These are phyloP conservation scores for Paralvinella palmiformis DNA, from an alignment of 1,140 invertebrate genomes.

Conservation along the genomic window DNA sequence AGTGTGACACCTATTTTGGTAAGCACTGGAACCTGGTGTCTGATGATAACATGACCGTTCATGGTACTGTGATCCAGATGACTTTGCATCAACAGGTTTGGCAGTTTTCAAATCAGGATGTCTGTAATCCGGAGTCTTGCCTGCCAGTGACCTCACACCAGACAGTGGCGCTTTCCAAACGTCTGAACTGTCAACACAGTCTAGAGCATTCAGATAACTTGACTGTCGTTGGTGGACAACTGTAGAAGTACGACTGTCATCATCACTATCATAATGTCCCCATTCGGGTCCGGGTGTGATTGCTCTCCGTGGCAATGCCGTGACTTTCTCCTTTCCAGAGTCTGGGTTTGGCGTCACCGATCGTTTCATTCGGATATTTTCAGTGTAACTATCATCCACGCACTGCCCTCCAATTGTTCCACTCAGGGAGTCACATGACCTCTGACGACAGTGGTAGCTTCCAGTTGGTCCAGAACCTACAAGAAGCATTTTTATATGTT, in stretches of 20 bases:
- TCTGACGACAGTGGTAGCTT: background rate
- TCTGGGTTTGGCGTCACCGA: slow-evolving; percentile 72
- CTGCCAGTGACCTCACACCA: too few species aligned
- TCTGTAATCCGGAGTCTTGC: background rate
- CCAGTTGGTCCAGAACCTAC: background rate
- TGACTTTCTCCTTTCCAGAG: slow-evolving; percentile 46
- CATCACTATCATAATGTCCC: slow-evolving; percentile 30
- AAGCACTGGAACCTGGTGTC: background rate
- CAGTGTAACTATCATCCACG: background rate
- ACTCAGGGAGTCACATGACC: background rate
- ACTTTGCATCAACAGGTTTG: background rate
- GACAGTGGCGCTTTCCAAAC: too few species aligned
- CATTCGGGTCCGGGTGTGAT: slow-evolving; percentile 10
- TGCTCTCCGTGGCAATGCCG: background rate
- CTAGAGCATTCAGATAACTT: slow-evolving; percentile 41
- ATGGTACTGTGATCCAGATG: background rate
- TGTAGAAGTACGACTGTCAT: slow-evolving; percentile 47
- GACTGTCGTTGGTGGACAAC: slow-evolving; percentile 38
- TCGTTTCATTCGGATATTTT: background rate
- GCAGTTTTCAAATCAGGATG: background rate
- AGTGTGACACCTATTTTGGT: too few species aligned
- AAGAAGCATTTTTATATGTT: background rate
- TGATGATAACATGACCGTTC: background rate
- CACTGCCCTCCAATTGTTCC: background rate
- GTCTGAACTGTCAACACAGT: too few species aligned